Conservation (phyloP, 2,888 invertebrate genomes). For the Hydrotaea cyrtoneurina region DNA sequence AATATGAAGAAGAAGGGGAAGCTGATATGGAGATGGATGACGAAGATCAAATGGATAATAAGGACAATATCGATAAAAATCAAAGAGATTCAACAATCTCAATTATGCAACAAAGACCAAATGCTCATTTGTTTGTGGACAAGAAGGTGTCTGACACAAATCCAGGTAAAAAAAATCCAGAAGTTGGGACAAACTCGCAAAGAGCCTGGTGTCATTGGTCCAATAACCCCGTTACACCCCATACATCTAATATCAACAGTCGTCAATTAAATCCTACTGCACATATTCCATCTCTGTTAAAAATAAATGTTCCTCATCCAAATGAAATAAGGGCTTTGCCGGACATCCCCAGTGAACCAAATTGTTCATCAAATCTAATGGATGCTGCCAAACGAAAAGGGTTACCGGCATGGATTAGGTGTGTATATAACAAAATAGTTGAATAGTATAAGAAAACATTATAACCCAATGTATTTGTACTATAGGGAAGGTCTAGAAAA, state of each 20-base stretch:
- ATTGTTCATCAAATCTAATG: conserved; percentile 79
- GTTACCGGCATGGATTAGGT: conserved; percentile 98
- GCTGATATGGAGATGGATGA: conserved; percentile 94
- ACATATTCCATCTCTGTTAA: conserved; percentile 76
- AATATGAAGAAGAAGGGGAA: conserved; percentile 88
- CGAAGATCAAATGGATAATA: conserved; percentile 82
- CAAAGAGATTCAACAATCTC: not conserved
- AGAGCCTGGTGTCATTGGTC: conserved; percentile 40
- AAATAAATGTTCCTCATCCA: conserved; percentile 76
- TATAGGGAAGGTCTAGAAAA: conserved; percentile 91
- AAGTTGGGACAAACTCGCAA: not conserved
- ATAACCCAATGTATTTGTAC: too few species aligned
- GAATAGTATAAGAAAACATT: too few species aligned
- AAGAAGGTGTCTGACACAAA: conserved; percentile 1
- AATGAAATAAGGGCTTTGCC: conserved; percentile 69
- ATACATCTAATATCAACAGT: conserved; percentile 61
- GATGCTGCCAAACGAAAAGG: conserved; percentile 94
- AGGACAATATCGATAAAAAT: conserved; percentile 35
- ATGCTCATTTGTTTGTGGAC: conserved; percentile 52
- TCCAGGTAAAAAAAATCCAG: conserved; percentile 26
- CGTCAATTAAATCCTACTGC: conserved; percentile 71
- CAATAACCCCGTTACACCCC: conserved; percentile 45
- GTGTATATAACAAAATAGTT: conserved; percentile 77
- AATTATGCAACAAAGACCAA: not conserved
- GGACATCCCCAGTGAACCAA: conserved; percentile 46